A percentile compares a stretch with the other conserved stretches of the same genome.
Conservation (phyloP, 1,140 invertebrate genomes). For the Lucilia cuprina region DNA sequence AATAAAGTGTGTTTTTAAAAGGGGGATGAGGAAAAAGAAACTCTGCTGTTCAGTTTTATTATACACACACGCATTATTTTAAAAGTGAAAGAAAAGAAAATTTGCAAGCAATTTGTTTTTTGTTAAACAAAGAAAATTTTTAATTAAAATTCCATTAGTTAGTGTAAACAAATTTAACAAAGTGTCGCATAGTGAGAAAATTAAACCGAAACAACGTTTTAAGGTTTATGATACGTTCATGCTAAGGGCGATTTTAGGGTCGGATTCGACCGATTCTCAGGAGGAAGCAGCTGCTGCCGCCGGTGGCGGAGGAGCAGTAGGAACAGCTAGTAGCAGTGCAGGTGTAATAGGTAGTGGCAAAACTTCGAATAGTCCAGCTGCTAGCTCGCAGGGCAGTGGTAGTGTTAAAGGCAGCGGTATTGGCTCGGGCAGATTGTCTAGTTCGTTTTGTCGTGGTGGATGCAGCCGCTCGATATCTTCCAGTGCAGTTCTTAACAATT, state of each 20-base stretch:
- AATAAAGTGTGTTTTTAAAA: not conserved
- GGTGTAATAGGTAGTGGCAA: not conserved
- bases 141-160: not conserved
- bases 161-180: not conserved
- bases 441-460: slow-evolving; percentile 47
- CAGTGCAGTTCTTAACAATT: slow-evolving; percentile 17
- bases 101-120: not conserved
- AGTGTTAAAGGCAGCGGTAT: not conserved
- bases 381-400: not conserved
- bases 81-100: not conserved
- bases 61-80: slow-evolving; percentile 3
- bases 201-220: slow-evolving; percentile 32
- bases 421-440: slow-evolving; percentile 17
- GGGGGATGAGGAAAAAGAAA: not conserved
- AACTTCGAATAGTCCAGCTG: not conserved
- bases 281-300: slow-evolving; percentile 30
- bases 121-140: not conserved
- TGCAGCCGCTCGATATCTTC: slow-evolving; percentile 31
- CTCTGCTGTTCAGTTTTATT: not conserved
- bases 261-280: slow-evolving; percentile 48
- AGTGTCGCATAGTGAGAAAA: slow-evolving; percentile 29
- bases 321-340: not conserved
- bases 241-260: slow-evolving; percentile 58
- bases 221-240: slow-evolving; percentile 57
- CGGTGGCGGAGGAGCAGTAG: slow-evolving; percentile 36